Conservation (phyloP, 2,113 vertebrate species). For the Odontesthes bonariensis region DNA sequence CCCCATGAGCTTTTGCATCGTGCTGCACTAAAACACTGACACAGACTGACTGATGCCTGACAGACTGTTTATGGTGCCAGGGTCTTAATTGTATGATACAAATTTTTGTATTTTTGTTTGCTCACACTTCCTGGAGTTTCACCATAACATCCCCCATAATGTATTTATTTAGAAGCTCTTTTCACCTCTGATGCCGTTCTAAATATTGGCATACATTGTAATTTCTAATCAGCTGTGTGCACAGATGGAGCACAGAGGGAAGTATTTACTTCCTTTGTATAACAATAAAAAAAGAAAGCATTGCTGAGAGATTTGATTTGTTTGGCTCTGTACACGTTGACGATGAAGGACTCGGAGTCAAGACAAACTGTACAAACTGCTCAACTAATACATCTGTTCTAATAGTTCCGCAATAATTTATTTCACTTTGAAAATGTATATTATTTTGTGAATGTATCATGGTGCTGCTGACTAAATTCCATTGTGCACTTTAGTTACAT, state of each 20-base stretch:
- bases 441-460: constrained; percentile 97
- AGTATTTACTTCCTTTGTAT: constrained; percentile 61
- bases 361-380: constrained; percentile 50
- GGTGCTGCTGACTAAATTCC: constrained; percentile 94
- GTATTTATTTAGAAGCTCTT: constrained; percentile 70
- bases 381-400: constrained; percentile 55
- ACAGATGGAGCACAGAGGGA: constrained; percentile 30
- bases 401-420: constrained; percentile 86
- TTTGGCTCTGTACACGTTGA: constrained; percentile 33
- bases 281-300: constrained; percentile 25
- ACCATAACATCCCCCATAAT: constrained; percentile 33
- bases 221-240: constrained; percentile 33
- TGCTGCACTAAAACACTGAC: constrained; percentile 66
- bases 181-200: constrained; percentile 31
- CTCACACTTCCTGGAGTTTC: constrained; percentile 35
- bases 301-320: constrained; percentile 24
- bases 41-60: constrained; percentile 49
- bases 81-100: constrained; percentile 62
- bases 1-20: constrained; percentile 15
- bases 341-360: constrained; percentile 37
- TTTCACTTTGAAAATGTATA: constrained; percentile 90
- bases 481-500: constrained; percentile 93
- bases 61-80: constrained; percentile 39
- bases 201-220: constrained; percentile 30
- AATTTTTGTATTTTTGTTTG: constrained; percentile 49